phyloP scores from a whole-genome alignment of 2,888 invertebrate genomes.

The Ophion ventricosus region DNA sequence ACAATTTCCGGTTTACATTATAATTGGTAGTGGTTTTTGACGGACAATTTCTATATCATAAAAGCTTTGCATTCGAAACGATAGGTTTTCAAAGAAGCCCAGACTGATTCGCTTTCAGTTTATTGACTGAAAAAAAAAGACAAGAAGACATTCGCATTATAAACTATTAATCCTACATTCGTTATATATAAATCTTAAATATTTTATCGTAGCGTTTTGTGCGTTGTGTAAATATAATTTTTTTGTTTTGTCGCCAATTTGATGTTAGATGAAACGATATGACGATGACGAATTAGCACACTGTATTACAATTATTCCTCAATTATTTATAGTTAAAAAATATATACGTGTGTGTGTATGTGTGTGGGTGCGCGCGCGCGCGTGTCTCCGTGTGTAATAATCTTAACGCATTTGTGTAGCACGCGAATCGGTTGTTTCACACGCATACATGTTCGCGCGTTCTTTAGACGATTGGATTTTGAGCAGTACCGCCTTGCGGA shows the following conservation, averaged over 20 bases:
- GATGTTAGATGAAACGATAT: conserved; percentile 41
- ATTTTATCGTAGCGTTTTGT: conserved; percentile 42
- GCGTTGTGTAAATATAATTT: conserved; percentile 9
- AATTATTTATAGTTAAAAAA: conserved; percentile 37
- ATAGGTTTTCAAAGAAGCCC: neutral
- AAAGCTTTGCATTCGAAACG: neutral
- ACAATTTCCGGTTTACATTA: too few species aligned
- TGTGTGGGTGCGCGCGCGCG: too few species aligned
- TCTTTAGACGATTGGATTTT: conserved; percentile 49
- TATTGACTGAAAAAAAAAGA: conserved; percentile 61
- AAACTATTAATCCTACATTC: conserved; percentile 55
- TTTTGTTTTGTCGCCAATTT: conserved; percentile 7
- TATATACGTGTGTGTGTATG: neutral
- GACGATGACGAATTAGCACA: conserved; percentile 58
- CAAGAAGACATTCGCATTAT: conserved; percentile 55
- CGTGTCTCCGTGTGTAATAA: neutral
- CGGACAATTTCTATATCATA: too few species aligned
- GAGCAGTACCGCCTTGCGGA: conserved; percentile 61
- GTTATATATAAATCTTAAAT: conserved; percentile 57
- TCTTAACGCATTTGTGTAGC: conserved; percentile 13
- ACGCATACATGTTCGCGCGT: neutral
- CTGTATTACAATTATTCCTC: conserved; percentile 44
- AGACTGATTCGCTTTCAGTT: conserved; percentile 57
- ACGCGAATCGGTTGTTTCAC: conserved; percentile 1
- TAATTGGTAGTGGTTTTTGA: too few species aligned